These are phyloP conservation scores for Luffia ferchaultella DNA, from an alignment of 2,888 invertebrate genomes.

Conservation along the genomic window DNA sequence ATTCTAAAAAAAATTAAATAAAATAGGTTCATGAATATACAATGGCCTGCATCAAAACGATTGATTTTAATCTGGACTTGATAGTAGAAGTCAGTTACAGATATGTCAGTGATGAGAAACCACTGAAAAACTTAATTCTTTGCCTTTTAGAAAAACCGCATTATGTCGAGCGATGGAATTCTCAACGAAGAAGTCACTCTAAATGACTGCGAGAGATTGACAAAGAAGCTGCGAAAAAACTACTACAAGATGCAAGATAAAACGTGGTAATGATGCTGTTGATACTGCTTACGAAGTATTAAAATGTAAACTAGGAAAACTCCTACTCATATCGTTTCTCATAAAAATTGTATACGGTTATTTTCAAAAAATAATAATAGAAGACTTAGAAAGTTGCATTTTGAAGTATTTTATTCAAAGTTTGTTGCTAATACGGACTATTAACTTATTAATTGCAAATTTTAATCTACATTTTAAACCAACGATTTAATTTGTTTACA, in stretches of 20 bases:
- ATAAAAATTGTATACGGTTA: slow-evolving; percentile 1
- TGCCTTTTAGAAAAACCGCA: slow-evolving; percentile 55
- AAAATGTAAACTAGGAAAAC: slow-evolving; percentile 49
- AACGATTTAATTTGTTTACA: too few relatives aligned
- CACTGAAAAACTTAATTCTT: slow-evolving; percentile 44
- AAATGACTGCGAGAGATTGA: slow-evolving; percentile 42
- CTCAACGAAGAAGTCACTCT: slow-evolving; percentile 45
- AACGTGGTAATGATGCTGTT: slow-evolving; percentile 36
- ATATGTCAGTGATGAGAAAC: slow-evolving; percentile 38
- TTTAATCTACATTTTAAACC: too few relatives aligned
- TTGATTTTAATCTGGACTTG: slow-evolving; percentile 36
- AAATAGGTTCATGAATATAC: slow-evolving; percentile 23
- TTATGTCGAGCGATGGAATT: slow-evolving; percentile 35
- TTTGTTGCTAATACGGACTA: too few relatives aligned
- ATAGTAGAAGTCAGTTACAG: slow-evolving; percentile 43
- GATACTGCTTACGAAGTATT: slow-evolving; percentile 46
- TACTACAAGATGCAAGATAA: slow-evolving; percentile 43
- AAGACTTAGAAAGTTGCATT: too few relatives aligned
- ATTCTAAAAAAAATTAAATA: too few relatives aligned
- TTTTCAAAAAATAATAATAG: not conserved
- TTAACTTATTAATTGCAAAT: too few relatives aligned
- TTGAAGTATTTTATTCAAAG: too few relatives aligned
- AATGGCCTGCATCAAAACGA: slow-evolving; percentile 37
- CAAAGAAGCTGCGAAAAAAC: slow-evolving; percentile 34
- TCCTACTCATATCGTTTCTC: slow-evolving; percentile 32